Base-by-base conservation (phyloP, 2,113 vertebrate genomes). In the Anolis sagrei region DNA sequence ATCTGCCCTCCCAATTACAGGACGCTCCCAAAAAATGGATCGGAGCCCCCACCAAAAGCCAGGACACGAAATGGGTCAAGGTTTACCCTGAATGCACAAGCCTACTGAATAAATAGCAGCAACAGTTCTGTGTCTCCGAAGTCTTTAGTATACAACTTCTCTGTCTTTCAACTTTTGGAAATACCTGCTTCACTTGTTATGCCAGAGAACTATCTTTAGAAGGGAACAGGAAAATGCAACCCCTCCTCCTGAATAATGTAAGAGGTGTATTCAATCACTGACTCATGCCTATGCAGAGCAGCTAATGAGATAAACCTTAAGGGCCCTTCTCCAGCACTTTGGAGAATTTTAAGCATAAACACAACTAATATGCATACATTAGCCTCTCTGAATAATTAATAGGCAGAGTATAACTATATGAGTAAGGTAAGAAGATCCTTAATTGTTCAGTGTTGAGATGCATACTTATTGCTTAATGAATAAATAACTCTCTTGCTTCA, bases 321-420 rank as follows among this genome's bases (percentile, higher is more conserved):
- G 76, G 58, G 10, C 64, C 83, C 89, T 87, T 80, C 58, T 79
- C 77, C 54, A 81, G 84, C 68, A 87, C 61, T 82, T 74, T 54
- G 76, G 85, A 86, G 79, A 76, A 87, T 86, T 93, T 79, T 84
- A 81, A 77, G 79, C 84, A 66, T 80, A 72, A 85, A 74, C 69
- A 68, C 2, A 18, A 86, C 86, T 68, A 51, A 64, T 70, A 76
- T 81, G 79, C 79, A 83, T 66, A 36, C 70, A 84, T 83, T 89
- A 85, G 79, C 75, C 84, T 88, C 69, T 84, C 79, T 85, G 39
- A 89, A 81, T 86, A 90, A 91, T 90, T 84, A 87, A 75, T 44
- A 49, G 10, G 23, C 14, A 62, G 6, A 76, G 75, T 32, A 29
- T 11, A 75, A 87, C 86, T 78, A 84, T 82, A 69, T 85, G 81